Conservation (phyloP, 2,113 vertebrate species). For the Mus musculus region DNA sequence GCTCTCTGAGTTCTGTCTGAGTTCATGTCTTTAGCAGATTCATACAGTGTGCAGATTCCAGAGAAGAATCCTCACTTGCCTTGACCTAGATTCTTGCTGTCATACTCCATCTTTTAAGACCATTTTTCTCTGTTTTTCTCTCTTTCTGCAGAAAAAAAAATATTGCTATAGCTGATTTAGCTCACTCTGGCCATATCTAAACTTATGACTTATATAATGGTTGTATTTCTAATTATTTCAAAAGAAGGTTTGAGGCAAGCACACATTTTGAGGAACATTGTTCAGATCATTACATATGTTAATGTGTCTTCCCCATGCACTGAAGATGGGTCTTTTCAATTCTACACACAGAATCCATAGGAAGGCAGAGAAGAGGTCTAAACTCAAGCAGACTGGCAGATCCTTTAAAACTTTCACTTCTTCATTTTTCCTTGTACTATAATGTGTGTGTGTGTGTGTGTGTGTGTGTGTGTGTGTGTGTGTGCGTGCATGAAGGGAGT, state of each 20-base stretch:
- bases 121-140: not conserved
- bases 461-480: too few relatives aligned
- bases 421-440: not conserved
- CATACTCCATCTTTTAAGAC: not conserved
- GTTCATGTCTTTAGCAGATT: not conserved
- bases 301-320: accelerated
- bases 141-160: not conserved
- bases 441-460: too few relatives aligned
- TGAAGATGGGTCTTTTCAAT: not conserved
- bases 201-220: not conserved
- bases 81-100: not conserved
- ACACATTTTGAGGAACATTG: not conserved
- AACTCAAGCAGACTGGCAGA: not conserved
- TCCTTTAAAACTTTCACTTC: not conserved
- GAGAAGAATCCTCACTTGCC: not conserved
- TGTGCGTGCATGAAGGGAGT: too few relatives aligned
- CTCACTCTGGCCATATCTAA: not conserved
- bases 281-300: not conserved
- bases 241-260: not conserved
- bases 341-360: not conserved
- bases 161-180: not conserved
- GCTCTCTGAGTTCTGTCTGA: not conserved
- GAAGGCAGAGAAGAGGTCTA: not conserved
- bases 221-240: not conserved
- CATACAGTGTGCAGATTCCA: not conserved